These are phyloP conservation scores for Lamellibrachia columna DNA, from an alignment of 2,888 invertebrate genomes.

Conservation along the genomic window DNA sequence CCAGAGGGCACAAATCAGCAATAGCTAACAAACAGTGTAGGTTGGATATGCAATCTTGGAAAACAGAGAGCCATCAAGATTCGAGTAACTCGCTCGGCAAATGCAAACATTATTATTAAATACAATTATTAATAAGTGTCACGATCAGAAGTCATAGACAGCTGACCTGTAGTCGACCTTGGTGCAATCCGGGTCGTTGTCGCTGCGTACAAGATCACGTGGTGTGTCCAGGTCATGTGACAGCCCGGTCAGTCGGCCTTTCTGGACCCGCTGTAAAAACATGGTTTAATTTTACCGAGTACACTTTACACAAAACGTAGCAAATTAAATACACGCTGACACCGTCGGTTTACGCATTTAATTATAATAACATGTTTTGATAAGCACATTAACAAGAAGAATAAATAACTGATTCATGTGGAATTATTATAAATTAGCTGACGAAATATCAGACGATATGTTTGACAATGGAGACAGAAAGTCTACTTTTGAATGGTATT, in stretches of 20 bases:
- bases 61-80: too few species aligned
- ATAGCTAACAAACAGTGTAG: too few species aligned
- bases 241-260: neutral
- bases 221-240: constrained; percentile 17
- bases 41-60: too few species aligned
- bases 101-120: too few species aligned
- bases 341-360: neutral
- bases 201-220: neutral
- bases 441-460: neutral
- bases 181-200: neutral
- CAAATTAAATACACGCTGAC: neutral
- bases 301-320: neutral
- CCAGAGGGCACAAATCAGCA: too few species aligned
- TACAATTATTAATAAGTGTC: neutral
- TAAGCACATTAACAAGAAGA: neutral
- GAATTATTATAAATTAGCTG: neutral
- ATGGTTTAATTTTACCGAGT: neutral
- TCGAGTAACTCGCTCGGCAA: too few species aligned
- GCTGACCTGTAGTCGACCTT: constrained; percentile 3
- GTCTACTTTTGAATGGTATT: too few species aligned
- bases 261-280: neutral
- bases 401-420: neutral
- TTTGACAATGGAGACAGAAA: too few species aligned
- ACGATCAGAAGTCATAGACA: neutral
- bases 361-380: neutral